A percentile compares a stretch with the other conserved stretches of the same genome.
Evolutionary conservation across 2,888 invertebrate species (phyloP).

Genomic region (Plutella xylostella): DNA sequence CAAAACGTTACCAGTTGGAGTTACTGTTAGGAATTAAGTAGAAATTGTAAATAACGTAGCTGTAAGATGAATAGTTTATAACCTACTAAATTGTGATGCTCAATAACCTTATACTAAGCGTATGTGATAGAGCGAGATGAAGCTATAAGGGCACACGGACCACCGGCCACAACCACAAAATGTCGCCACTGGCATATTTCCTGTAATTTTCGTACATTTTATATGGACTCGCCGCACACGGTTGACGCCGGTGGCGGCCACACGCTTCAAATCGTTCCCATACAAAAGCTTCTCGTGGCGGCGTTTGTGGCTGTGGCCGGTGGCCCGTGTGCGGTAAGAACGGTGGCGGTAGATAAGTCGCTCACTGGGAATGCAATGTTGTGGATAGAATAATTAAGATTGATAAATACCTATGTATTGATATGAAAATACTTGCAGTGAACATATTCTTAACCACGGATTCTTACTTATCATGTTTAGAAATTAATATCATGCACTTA

Average conservation of each 20-base stretch:
- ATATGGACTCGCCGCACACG: no score
- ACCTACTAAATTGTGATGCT: slow-evolving; percentile 47
- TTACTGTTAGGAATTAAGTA: slow-evolving; percentile 10
- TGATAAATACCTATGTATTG: background rate
- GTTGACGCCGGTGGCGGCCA: no score
- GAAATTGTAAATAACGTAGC: background rate
- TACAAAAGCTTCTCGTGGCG: no score
- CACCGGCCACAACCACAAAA: no score
- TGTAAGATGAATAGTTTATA: slow-evolving; percentile 19
- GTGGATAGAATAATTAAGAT: background rate
- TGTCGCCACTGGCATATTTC: no score
- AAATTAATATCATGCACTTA: no score
- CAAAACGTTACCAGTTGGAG: slow-evolving; percentile 20
- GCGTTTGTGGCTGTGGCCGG: no score
- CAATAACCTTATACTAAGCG: slow-evolving; percentile 33
- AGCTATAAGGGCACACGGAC: no score
- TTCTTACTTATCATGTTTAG: background rate
- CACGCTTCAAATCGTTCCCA: no score
- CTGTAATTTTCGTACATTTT: no score
- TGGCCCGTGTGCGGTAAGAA: no score
- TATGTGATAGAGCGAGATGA: no score
- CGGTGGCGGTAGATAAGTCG: background rate
- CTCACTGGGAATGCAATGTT: background rate
- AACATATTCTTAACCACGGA: background rate
- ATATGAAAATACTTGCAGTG: background rate